phyloP scores from a whole-genome alignment of 2,113 vertebrate genomes.

The Dasyprocta punctata region DNA sequence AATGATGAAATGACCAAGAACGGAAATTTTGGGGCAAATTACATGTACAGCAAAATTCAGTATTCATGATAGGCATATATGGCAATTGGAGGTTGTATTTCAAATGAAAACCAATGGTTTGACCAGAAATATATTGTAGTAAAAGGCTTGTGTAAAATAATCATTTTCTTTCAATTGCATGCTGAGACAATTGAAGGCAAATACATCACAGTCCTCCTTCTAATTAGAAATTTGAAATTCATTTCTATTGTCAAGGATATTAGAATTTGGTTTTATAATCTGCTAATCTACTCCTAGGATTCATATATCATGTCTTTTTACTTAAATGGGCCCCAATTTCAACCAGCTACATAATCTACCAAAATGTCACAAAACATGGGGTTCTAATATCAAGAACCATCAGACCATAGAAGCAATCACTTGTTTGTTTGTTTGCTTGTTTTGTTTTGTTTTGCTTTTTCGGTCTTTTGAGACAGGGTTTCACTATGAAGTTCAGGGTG shows the following conservation, averaged over 20 bases:
- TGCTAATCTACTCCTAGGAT: not conserved
- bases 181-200: not conserved
- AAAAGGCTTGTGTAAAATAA: not conserved
- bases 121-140: not conserved
- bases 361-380: not conserved
- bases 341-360: not conserved
- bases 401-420: not conserved
- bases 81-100: not conserved
- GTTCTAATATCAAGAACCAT: not conserved
- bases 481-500: too few relatives aligned
- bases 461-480: too few relatives aligned
- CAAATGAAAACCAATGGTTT: not conserved
- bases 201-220: not conserved
- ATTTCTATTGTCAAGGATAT: not conserved
- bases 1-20: not conserved
- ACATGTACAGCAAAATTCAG: not conserved
- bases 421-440: too few relatives aligned
- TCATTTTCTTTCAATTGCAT: not conserved
- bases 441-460: too few relatives aligned
- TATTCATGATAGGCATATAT: not conserved
- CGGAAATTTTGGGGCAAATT: constrained; percentile 9
- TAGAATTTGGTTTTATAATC: not conserved
- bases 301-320: not conserved
- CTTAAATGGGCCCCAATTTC: not conserved
- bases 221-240: not conserved